Evolutionary conservation across 2,797 vertebrate species (phyloP), one percentile per base, ranked within the genome.

Genomic region (Momotus momota): DNA sequence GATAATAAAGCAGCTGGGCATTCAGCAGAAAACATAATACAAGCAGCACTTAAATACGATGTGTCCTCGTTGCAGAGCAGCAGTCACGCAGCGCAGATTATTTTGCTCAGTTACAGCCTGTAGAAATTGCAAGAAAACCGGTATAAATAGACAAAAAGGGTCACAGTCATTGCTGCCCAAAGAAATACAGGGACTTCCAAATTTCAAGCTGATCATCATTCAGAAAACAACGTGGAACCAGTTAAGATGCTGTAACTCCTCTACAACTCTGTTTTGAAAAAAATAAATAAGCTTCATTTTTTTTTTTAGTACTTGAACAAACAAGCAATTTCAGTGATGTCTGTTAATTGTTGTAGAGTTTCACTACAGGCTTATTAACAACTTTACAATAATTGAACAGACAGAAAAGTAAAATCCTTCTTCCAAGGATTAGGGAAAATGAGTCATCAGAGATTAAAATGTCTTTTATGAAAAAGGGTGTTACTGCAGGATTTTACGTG

Each of bases 371-470:
- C 38, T 94, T 81, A 25, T 67, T 70, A 82, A 69, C 43, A 73
- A 54, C 25, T 70, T 70, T 14, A 43, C 43, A 69, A 22, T 60
- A 94, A 82, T 26, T 70, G 31, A 88, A 88, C 54, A n/a, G 55
- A 48, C 9, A 71, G 71, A 70, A 35, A n/a, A 33, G 27, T 45
- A 35, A 91, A 86, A 66, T 64, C 13, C n/a, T 66, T 66, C 45
- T 52, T 49, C 46, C 48, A 45, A 65, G 57, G 67, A 72, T 82
- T 93, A 66, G 22, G 29, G 52, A 60, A 77, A 80, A 77, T 64
- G 25, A 92, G 48, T 82, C 35, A 51, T 40, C 48, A 66, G 23
- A 74, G 81, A 92, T 80, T 82, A 83, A 91, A 88, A 54, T 40
- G n/a, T 49, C 43, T 75, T 22, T n/a, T 40, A 69, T 33, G 49